These are phyloP conservation scores for Vanessa cardui DNA, from an alignment of 2,888 invertebrate genomes.

Conservation along the genomic window DNA sequence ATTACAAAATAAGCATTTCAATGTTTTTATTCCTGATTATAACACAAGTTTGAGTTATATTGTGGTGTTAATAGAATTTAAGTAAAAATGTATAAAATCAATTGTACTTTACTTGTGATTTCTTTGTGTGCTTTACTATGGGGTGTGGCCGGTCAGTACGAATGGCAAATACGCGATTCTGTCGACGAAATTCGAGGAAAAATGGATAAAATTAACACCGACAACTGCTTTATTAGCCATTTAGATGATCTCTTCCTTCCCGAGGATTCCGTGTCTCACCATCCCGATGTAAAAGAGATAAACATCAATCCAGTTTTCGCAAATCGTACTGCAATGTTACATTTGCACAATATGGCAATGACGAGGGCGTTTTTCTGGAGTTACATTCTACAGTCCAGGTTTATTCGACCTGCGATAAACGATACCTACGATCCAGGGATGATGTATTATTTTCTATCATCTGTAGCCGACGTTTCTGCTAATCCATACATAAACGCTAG, in stretches of 20 bases:
- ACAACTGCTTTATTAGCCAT: constrained; percentile 96
- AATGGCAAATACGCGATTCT: constrained; percentile 95
- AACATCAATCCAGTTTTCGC: constrained; percentile 97
- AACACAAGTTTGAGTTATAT: constrained; percentile 21
- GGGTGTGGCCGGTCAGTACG: constrained; percentile 92
- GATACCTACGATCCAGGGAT: constrained; percentile 98
- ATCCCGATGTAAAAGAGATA: constrained; percentile 96
- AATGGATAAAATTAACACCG: constrained; percentile 91
- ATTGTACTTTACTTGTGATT: constrained; percentile 59
- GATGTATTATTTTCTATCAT: constrained; percentile 98
- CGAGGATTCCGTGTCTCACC: constrained; percentile 92
- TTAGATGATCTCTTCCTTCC: constrained; percentile 92
- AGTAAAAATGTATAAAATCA: constrained; percentile 65
- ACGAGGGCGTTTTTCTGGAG: constrained; percentile 98
- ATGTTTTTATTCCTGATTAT: constrained; percentile 2
- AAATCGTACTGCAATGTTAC: constrained; percentile 95
- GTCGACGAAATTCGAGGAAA: constrained; percentile 94
- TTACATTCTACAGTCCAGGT: constrained; percentile 94
- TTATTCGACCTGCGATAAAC: constrained; percentile 94
- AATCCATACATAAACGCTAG: constrained; percentile 96
- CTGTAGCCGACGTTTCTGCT: constrained; percentile 96
- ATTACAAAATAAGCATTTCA: constrained; percentile 13
- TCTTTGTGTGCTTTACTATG: constrained; percentile 71
- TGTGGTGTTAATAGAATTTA: constrained; percentile 36
- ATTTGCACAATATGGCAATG: constrained; percentile 98